A percentile compares a stretch with the other conserved stretches of the same genome.
These are phyloP conservation scores for Neosalanx taihuensis DNA, from an alignment of 2,797 vertebrate species.

Conservation along the genomic window DNA sequence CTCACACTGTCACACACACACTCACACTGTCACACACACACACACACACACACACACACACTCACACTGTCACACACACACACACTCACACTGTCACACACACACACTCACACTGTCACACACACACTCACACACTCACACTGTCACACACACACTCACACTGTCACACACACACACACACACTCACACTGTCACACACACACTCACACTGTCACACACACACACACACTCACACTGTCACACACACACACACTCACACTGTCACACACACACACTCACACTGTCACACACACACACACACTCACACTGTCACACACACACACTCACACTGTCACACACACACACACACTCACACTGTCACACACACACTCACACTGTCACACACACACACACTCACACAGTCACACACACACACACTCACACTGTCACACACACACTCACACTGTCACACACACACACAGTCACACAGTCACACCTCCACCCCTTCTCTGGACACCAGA, in stretches of 20 bases:
- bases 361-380: not conserved
- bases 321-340: not conserved
- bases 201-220: not conserved
- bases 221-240: not conserved
- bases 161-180: constrained; percentile 5
- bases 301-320: too few relatives aligned
- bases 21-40: too few relatives aligned
- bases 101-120: constrained; percentile 4
- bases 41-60: not conserved
- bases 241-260: too few relatives aligned
- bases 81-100: constrained; percentile 30
- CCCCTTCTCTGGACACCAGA: too few relatives aligned
- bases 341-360: constrained; percentile 1
- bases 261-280: constrained; percentile 17
- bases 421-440: not conserved
- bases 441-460: not conserved
- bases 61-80: not conserved
- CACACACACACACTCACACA: not conserved
- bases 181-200: constrained; percentile 5
- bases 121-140: constrained; percentile 1
- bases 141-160: constrained; percentile 3
- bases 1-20: too few relatives aligned
- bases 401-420: not conserved
- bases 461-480: not conserved
- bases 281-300: too few relatives aligned